Percentiles rank a stretch among this genome's conserved stretches.
These are phyloP conservation scores for Euspilapteryx auroguttella DNA, from an alignment of 2,888 invertebrate species.

Conservation along the genomic window DNA sequence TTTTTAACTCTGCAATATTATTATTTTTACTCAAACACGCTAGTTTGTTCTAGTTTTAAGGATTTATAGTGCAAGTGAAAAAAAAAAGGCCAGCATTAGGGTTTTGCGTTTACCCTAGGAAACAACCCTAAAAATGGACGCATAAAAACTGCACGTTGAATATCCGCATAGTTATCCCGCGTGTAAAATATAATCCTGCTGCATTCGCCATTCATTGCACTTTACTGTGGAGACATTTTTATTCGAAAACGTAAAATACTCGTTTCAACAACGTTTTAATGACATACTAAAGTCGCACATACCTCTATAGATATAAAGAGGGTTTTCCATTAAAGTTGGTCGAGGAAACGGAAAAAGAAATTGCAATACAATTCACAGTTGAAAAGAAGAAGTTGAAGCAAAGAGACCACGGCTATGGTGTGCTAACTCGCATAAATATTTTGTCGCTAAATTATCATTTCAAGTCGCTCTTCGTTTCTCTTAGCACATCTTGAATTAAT, in stretches of 20 bases:
- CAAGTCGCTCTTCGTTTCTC: no score
- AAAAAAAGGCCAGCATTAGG: no score
- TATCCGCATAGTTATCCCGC: conserved; percentile 13
- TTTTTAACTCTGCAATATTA: no score
- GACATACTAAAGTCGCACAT: conserved; percentile 4
- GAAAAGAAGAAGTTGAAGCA: conserved; percentile 2
- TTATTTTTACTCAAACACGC: no score
- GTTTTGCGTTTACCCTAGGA: no score
- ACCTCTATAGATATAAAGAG: not conserved
- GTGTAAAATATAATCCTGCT: conserved; percentile 18
- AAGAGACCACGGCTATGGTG: not conserved
- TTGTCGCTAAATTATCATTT: no score
- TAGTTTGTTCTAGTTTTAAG: no score
- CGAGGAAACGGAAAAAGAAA: conserved; percentile 2
- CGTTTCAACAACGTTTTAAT: conserved; percentile 13
- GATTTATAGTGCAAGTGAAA: no score
- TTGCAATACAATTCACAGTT: conserved; percentile 4
- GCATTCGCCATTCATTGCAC: conserved; percentile 26
- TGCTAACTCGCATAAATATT: no score
- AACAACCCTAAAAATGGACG: no score
- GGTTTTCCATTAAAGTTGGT: not conserved
- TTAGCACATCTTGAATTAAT: no score
- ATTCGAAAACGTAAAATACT: conserved; percentile 20
- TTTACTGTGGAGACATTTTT: conserved; percentile 21
- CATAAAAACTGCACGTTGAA: no score